Percentiles rank a stretch among this genome's conserved stretches.
These are phyloP conservation scores for Endotricha flammealis DNA, from an alignment of 2,888 invertebrate genomes.

Conservation along the genomic window DNA sequence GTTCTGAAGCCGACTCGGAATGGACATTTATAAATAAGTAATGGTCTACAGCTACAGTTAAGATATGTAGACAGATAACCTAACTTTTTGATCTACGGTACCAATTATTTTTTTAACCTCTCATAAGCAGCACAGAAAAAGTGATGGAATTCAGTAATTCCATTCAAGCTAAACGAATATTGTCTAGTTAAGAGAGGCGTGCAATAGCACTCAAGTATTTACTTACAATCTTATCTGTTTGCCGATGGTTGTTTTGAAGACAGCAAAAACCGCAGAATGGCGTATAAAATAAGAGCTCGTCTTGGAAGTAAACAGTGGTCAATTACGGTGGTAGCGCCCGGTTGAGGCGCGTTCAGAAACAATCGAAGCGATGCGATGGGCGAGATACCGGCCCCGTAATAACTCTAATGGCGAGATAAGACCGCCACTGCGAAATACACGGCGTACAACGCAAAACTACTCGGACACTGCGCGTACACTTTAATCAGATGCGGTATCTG, in stretches of 20 bases:
- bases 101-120: too few relatives aligned
- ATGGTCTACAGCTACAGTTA: too few relatives aligned
- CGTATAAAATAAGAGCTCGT: slow-evolving; percentile 65
- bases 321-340: slow-evolving; percentile 69
- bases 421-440: slow-evolving; percentile 60
- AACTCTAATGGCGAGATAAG: slow-evolving; percentile 77
- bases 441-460: slow-evolving; percentile 43
- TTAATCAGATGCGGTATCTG: slow-evolving; percentile 49
- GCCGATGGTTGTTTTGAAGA: slow-evolving; percentile 31
- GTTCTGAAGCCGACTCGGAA: too few relatives aligned
- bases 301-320: slow-evolving; percentile 74
- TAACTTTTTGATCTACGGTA: too few relatives aligned
- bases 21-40: too few relatives aligned
- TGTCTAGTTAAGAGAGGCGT: too few relatives aligned
- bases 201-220: background rate
- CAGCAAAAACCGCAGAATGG: slow-evolving; percentile 49
- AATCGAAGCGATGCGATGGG: slow-evolving; percentile 75
- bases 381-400: slow-evolving; percentile 73
- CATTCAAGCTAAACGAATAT: too few relatives aligned
- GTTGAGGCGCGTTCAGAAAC: slow-evolving; percentile 70
- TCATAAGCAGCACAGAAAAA: too few relatives aligned
- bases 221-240: slow-evolving; percentile 39
- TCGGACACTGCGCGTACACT: slow-evolving; percentile 46
- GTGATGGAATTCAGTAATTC: too few relatives aligned
- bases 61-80: too few relatives aligned